Evolutionary conservation across 1,140 invertebrate species (phyloP).

Genomic region (Microplitis demolitor): DNA sequence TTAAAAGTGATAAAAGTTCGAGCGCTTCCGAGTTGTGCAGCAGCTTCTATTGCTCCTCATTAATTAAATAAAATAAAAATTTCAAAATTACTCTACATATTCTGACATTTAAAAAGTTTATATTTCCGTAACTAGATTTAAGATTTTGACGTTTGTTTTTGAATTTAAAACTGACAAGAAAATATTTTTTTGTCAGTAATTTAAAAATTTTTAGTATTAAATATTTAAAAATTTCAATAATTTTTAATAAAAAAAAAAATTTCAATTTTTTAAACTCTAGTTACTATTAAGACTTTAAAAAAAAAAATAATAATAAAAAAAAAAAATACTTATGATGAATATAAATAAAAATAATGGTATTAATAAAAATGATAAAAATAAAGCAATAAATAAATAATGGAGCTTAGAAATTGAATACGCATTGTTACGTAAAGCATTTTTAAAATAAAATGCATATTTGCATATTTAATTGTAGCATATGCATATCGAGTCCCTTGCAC

Average conservation of each 20-base stretch:
- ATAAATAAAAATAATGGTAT: not conserved
- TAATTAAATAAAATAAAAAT: slow-evolving; percentile 2
- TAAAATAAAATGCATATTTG: not conserved
- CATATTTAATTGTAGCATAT: slow-evolving; percentile 3
- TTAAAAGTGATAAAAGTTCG: slow-evolving; percentile 13
- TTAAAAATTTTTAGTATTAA: too few relatives aligned
- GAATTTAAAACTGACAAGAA: too few relatives aligned
- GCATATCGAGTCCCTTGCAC: not conserved
- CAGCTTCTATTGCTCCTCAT: not conserved
- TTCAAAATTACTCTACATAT: not conserved
- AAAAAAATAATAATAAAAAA: too few relatives aligned
- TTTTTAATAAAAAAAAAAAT: too few relatives aligned
- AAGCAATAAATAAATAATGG: not conserved
- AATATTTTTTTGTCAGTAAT: too few relatives aligned
- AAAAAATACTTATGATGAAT: too few relatives aligned
- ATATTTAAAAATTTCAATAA: too few relatives aligned
- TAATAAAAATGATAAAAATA: not conserved
- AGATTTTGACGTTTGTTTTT: too few relatives aligned
- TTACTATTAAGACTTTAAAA: too few relatives aligned
- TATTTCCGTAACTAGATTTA: too few relatives aligned
- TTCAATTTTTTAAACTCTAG: too few relatives aligned
- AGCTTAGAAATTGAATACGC: not conserved
- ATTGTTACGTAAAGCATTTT: not conserved
- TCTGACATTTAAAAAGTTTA: too few relatives aligned
- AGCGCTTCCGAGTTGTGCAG: slow-evolving; percentile 24